Evolutionary conservation across 2,797 vertebrate species (phyloP), one percentile per base, ranked within the genome.

Genomic region (Tenualosa thibaudeaui): DNA sequence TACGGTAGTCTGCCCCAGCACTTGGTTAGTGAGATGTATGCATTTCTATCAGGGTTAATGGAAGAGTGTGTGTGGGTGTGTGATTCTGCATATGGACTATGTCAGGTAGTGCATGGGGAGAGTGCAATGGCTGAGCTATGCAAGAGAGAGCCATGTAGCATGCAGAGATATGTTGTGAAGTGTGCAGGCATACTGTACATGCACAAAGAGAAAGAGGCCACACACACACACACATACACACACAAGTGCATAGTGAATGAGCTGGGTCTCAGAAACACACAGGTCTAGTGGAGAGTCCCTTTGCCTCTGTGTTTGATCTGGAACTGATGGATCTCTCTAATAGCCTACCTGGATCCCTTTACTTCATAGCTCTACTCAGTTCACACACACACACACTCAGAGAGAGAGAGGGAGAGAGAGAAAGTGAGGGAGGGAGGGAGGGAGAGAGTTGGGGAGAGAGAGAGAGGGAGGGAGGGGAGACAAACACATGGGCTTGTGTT

Each of bases 61-160:
- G 37, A 78, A 75, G 15, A 17, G 71, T 46, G 19, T 46, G 71
- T 78, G 71, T 78, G 71, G 71, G 71, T 46, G 71, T 78, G 71
- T 78, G 71, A 22, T 22, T 75, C 15, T 40, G 68, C 68, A 75
- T 43, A 75, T 43, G 37, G 19, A 43, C 40, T 78, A 22, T 17
- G 37, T 22, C 71, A 46, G 26, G 15, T 37, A 71, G 65, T 37
- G 31, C 4, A 71, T 17, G 3, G 26, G 65, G 26, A 40, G 40
- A 71, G 65, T 17, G 31, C 65, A 40, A 7, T 24, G 65, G 12
- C 37, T 13, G 65, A 71, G 54, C 54, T 56, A 5, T 19, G 17
- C 12, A 78, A 1, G 4, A 46, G 68, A 19, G 68, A 43, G 15
- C 68, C 15, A 75, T 75, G 68, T 5, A 43, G 10, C 22, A 24